Evolutionary conservation across 2,888 invertebrate genomes (phyloP), one percentile per base, ranked within the genome.

Genomic region (Lampropteryx suffumata): DNA sequence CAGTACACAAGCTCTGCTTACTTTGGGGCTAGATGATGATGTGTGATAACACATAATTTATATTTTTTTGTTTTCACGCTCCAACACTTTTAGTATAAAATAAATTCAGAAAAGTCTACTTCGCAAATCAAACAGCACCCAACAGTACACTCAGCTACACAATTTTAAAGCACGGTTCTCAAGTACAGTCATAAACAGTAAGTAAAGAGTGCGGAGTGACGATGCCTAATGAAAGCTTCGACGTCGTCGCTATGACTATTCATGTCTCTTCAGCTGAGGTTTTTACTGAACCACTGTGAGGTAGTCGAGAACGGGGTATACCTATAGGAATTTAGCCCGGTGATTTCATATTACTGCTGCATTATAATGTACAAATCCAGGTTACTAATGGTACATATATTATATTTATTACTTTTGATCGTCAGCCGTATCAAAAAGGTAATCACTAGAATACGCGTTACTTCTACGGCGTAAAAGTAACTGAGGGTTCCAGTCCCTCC

Each of bases 221-320:
- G 55, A 65, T 11, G 21, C 55, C 59, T 82, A 80, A 83, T 80
- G 82, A 81, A 81, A 80, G 69, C 67, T n/a, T 69, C 59, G 79
- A 61, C 79, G 78, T 77, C 77, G 3, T 10, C 77, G 2, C 67
- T 79, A 84, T 86, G 83, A 82, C 77, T 85, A 86, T 82, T 84
- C 84, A 84, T 83, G 82, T 71, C 72, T 67, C 61, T 57, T 55
- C 59, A 54, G 64, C 64, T 62, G 46, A 55, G 53, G 61, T 61
- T 61, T 58, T 57, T 59, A 50, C 46, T 43, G 24, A 32, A 26
- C 2, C 27, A 28, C 14, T 55, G 43, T 53, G 44, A 1, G 8
- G 39, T 41, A 24, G 41, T 8, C 36, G 9, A 40, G 28, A 49
- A 59, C 7, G 29, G 24, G 10, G 59, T 49, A 52, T 8, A 13